phyloP scores from a whole-genome alignment of 2,888 invertebrate species.

The Drosophila mettleri region DNA sequence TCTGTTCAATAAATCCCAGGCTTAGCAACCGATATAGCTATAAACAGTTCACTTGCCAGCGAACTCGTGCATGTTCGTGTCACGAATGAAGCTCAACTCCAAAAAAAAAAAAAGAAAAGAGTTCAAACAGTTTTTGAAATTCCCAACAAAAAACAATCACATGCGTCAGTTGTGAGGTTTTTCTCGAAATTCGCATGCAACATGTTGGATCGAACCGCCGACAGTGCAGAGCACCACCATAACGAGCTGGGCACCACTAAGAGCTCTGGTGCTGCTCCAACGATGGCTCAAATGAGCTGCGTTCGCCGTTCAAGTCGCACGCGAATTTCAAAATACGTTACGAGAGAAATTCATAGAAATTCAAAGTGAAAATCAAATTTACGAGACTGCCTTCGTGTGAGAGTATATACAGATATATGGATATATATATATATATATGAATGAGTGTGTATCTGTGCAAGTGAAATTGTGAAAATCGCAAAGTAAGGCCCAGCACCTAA shows the following conservation, averaged over 20 bases:
- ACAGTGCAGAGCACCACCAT: slow-evolving; percentile 14
- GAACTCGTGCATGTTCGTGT: neutral
- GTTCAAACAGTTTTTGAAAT: slow-evolving; percentile 7
- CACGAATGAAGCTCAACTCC: neutral
- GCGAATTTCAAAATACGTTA: slow-evolving; percentile 63
- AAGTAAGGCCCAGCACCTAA: slow-evolving; percentile 48
- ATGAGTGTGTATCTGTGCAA: slow-evolving; percentile 35
- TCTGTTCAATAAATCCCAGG: too few species aligned
- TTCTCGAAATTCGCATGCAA: slow-evolving; percentile 34
- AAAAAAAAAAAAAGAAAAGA: too few species aligned
- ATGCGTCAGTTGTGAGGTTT: slow-evolving; percentile 20
- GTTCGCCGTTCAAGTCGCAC: slow-evolving; percentile 73
- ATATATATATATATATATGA: neutral
- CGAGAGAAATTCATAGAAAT: slow-evolving; percentile 72
- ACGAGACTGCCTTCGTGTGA: slow-evolving; percentile 19
- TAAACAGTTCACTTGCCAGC: neutral
- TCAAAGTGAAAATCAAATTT: slow-evolving; percentile 73
- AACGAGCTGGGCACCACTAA: slow-evolving; percentile 15
- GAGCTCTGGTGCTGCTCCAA: slow-evolving; percentile 29
- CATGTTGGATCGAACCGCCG: slow-evolving; percentile 59
- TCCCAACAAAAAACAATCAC: slow-evolving; percentile 10
- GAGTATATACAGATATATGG: slow-evolving; percentile 13
- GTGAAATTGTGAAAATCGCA: slow-evolving; percentile 76
- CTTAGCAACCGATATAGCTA: too few species aligned
- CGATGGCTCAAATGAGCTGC: slow-evolving; percentile 64